A percentile compares a stretch with the other conserved stretches of the same genome.
These are phyloP conservation scores for Melinopterus prodromus DNA, from an alignment of 2,888 invertebrate genomes.

Conservation along the genomic window DNA sequence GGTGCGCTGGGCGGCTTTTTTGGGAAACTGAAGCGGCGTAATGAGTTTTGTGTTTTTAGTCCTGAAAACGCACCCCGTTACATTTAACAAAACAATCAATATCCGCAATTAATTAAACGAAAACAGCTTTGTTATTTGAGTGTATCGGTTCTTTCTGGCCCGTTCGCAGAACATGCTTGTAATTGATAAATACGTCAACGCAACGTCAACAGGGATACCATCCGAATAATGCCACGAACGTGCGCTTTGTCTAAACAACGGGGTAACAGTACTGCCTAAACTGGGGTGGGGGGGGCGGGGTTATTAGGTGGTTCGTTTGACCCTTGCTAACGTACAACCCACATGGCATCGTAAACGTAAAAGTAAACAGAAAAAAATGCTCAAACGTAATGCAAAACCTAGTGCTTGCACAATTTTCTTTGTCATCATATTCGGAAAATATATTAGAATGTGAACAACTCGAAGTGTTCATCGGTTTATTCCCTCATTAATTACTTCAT, in stretches of 20 bases:
- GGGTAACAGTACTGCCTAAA: not conserved
- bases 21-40: not conserved
- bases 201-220: not conserved
- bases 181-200: conserved; percentile 9
- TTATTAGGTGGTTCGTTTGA: not conserved
- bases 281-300: not conserved
- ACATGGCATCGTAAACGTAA: not conserved
- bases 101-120: conserved; percentile 34
- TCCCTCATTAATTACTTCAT: no score
- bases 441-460: no score
- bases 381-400: no score
- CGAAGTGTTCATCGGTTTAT: no score
- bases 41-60: not conserved
- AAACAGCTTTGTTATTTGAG: conserved; percentile 33
- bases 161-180: not conserved
- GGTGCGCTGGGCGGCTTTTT: not conserved
- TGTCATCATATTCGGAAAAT: no score
- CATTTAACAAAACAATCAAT: conserved; percentile 28
- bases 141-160: conserved; percentile 12
- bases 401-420: no score
- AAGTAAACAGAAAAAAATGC: no score
- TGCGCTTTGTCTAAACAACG: not conserved
- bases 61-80: conserved; percentile 14
- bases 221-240: not conserved
- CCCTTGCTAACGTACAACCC: not conserved